Conservation (phyloP, 1,140 invertebrate genomes). For the Lepidotrigona ventralis region DNA sequence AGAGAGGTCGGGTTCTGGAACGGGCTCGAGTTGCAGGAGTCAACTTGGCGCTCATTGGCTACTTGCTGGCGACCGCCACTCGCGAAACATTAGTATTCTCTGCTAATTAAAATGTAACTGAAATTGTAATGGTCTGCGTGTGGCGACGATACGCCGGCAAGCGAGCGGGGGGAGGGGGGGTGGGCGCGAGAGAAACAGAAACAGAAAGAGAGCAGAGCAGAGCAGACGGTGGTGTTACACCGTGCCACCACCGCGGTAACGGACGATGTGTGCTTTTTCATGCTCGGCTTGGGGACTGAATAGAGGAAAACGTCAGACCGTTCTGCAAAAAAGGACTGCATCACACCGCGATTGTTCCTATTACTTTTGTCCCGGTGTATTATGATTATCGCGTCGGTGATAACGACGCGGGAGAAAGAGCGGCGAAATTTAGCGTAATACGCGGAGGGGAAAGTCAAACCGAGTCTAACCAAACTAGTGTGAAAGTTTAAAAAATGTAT, state of each 20-base stretch:
- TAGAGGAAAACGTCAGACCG: conserved; percentile 53
- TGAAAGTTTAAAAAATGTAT: neutral
- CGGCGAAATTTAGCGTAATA: neutral
- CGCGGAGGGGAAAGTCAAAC: conserved; percentile 6
- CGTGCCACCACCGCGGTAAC: conserved; percentile 27
- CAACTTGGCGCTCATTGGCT: conserved; percentile 59
- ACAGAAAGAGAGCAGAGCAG: too few relatives aligned
- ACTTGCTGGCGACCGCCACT: conserved; percentile 54
- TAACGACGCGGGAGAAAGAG: neutral
- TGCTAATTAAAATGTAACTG: conserved; percentile 68
- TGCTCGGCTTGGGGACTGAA: conserved; percentile 53
- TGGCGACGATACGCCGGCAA: conserved; percentile 34
- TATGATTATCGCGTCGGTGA: conserved; percentile 2
- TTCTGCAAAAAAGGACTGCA: conserved; percentile 42
- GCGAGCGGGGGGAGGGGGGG: neutral
- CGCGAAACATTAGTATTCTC: conserved; percentile 66
- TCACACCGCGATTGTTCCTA: conserved; percentile 39
- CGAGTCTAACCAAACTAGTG: neutral
- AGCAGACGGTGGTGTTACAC: conserved; percentile 35
- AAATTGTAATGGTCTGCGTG: conserved; percentile 58
- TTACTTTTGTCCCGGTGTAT: conserved; percentile 22
- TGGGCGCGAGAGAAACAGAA: neutral
- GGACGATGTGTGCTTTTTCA: conserved; percentile 49
- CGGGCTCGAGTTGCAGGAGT: conserved; percentile 55
- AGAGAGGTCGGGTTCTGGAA: conserved; percentile 41